Base-by-base conservation (phyloP, 2,797 vertebrate genomes). In the Channa striata region DNA sequence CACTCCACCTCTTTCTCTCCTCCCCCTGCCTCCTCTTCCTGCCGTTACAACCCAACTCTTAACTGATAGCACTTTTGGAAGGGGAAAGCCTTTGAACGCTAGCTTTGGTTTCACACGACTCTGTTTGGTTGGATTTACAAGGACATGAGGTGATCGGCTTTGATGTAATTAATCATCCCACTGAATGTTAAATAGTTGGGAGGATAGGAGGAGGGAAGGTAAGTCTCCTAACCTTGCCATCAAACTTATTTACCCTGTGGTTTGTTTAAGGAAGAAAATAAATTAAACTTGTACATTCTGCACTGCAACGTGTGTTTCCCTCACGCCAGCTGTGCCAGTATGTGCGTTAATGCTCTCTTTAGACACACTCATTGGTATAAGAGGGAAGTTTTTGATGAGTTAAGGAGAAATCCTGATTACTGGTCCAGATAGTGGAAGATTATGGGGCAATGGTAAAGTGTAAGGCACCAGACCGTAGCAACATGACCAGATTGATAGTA, bases 401-500 rank as follows among this genome's bases (percentile, higher is more conserved):
- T 12, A 19, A 66, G 69, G 74, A 79, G 72, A 78, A 74, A 57
- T 68, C 65, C 66, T 58, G 78, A 79, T 85, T 73, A 50, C 57
- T 6, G 6, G 6, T 30, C 25, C 25, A 4, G 6, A 30, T 30
- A 37, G 43, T 16, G n/a, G 65, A 66, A 78, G 74, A 84, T 92
- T 87, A 86, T 42, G 62, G 81, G 53, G 67, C 47, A 34, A 54
- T 63, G 62, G 54, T 40, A 61, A 37, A 82, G 61, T 47, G 17
- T 34, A 79, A 59, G 69, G 62, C 60, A 78, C 37, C 53, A 44
- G 82, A 79, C 66, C 68, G 47, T 34, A 68, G 74, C 65, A 74
- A 61, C 49, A 66, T 87, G 80, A 87, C 83, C 80, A 81, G 83
- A 89, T 83, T 90, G 83, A 87, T 78, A 70, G 77, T 80, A 85